A percentile compares a stretch with the other conserved stretches of the same genome.
These are phyloP conservation scores for Aphelinus atriplicis DNA, from an alignment of 1,140 invertebrate species.

Conservation along the genomic window DNA sequence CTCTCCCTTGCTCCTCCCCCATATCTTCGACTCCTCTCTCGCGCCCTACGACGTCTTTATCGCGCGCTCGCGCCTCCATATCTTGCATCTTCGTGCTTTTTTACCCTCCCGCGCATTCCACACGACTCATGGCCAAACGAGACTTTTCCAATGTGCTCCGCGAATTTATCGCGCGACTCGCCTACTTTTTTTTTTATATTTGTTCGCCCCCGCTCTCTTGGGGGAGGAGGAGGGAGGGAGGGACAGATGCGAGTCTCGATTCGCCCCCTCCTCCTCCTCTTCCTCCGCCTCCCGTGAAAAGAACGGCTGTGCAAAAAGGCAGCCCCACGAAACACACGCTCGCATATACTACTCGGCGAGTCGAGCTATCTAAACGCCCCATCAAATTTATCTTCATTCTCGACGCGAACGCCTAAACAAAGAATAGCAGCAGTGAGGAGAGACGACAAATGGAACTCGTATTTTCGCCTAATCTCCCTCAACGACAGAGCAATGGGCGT, in stretches of 20 bases:
- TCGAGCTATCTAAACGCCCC: constrained; percentile 45
- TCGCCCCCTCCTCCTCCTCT: background rate
- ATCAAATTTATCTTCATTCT: constrained; percentile 58
- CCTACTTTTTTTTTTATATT: no score
- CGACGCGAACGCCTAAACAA: constrained; percentile 26
- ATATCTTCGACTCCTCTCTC: background rate
- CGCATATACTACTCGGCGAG: constrained; percentile 14
- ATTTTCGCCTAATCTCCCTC: constrained; percentile 30
- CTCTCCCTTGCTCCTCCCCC: background rate
- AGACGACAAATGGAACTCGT: constrained; percentile 33
- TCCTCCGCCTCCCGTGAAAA: no score
- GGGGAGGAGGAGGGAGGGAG: no score
- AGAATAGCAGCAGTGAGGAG: background rate
- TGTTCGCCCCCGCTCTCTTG: no score
- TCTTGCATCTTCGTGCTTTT: no score
- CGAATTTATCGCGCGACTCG: constrained; percentile 11
- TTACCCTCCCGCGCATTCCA: no score
- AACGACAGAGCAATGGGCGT: constrained; percentile 15
- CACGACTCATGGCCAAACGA: background rate
- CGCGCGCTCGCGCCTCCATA: no score
- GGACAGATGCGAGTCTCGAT: background rate
- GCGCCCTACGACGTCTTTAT: background rate
- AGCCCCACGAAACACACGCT: background rate
- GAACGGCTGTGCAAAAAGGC: background rate
- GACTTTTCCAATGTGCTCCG: background rate